Evolutionary conservation across 1,140 invertebrate species (phyloP).

Genomic region (Zaprionus ghesquierei): DNA sequence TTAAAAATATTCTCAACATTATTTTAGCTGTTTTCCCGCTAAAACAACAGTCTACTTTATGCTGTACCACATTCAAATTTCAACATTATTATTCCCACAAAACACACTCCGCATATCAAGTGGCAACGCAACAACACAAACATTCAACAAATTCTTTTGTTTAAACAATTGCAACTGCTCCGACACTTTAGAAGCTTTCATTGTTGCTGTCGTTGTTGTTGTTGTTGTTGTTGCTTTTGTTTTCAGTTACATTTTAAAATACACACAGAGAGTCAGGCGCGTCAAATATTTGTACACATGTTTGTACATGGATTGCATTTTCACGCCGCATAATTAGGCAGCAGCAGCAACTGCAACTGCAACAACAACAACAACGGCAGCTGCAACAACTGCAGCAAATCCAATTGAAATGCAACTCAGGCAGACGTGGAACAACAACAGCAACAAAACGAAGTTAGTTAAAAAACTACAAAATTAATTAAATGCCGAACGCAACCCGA

Average conservation of each 20-base stretch:
- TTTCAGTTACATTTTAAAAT: constrained; percentile 69
- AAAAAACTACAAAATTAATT: constrained; percentile 62
- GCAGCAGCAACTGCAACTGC: constrained; percentile 6
- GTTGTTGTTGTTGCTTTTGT: constrained; percentile 46
- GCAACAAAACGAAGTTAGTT: constrained; percentile 1
- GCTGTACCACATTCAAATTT: no score
- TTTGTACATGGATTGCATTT: constrained; percentile 76
- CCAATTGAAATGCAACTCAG: constrained; percentile 56
- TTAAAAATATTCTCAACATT: no score
- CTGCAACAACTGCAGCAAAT: constrained; percentile 11
- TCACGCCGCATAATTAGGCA: constrained; percentile 75
- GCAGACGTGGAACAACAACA: neutral
- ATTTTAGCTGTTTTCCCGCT: no score
- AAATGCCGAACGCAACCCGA: constrained; percentile 58
- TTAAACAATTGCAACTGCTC: constrained; percentile 53
- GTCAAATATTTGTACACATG: constrained; percentile 60
- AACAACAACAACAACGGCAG: constrained; percentile 12
- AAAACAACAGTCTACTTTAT: no score
- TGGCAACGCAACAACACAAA: neutral
- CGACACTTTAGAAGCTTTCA: constrained; percentile 7
- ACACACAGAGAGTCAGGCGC: constrained; percentile 52
- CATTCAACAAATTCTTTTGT: constrained; percentile 29
- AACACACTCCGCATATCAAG: no score
- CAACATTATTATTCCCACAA: no score
- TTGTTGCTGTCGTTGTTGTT: constrained; percentile 39